These are phyloP conservation scores for Podarcis cretensis DNA, from an alignment of 2,113 vertebrate genomes.

Conservation along the genomic window DNA sequence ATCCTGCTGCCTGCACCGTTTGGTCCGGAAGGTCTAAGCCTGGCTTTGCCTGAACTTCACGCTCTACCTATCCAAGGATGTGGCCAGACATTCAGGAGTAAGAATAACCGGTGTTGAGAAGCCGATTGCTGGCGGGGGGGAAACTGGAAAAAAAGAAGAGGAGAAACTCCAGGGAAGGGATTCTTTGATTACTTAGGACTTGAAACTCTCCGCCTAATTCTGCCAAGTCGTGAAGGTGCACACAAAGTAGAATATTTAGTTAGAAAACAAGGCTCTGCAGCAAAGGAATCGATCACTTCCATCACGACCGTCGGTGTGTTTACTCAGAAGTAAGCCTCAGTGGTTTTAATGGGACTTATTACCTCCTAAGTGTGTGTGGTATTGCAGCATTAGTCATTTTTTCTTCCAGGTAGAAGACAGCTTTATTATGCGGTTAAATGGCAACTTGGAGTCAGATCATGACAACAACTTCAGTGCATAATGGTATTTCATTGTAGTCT, in stretches of 20 bases:
- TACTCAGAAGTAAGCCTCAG: background rate
- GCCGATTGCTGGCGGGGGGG: constrained; percentile 46
- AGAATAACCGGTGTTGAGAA: constrained; percentile 67
- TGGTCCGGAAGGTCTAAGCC: constrained; percentile 29
- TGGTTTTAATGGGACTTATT: background rate
- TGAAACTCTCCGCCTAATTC: constrained; percentile 68
- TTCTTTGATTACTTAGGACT: constrained; percentile 76
- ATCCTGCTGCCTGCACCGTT: constrained; percentile 67
- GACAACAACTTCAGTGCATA: constrained; percentile 53
- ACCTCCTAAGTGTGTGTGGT: background rate
- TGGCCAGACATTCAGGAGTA: constrained; percentile 65
- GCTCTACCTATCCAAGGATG: constrained; percentile 65
- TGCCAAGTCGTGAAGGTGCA: constrained; percentile 50
- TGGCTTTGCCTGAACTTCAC: constrained; percentile 55
- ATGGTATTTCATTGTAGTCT: constrained; percentile 55
- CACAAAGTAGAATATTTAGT: constrained; percentile 63
- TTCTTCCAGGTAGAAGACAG: constrained; percentile 77
- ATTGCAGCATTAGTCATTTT: constrained; percentile 75
- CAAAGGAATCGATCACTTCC: constrained; percentile 83
- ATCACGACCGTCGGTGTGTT: background rate
- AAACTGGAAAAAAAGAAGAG: constrained; percentile 8
- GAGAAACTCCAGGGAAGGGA: constrained; percentile 62
- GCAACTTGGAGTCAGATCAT: constrained; percentile 76
- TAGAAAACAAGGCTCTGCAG: constrained; percentile 64
- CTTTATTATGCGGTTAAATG: constrained; percentile 79